Evolutionary conservation across 2,113 vertebrate species (phyloP).

Genomic region (Smithornis capensis): DNA sequence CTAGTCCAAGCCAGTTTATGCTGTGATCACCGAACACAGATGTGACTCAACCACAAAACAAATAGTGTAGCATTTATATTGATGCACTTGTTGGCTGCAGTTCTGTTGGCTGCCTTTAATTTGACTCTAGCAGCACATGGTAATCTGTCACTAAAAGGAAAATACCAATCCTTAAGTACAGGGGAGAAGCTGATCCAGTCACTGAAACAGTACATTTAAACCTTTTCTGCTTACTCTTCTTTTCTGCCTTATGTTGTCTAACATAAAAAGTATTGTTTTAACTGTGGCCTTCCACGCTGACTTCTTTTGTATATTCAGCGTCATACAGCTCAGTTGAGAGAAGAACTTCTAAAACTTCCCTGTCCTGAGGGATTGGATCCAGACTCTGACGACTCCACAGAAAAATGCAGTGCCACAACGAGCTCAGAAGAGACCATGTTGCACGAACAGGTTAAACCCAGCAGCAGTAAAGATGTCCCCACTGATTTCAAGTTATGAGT

Average conservation of each 20-base stretch:
- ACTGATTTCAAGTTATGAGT: constrained; percentile 91
- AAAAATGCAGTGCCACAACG: constrained; percentile 79
- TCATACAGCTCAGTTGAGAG: constrained; percentile 93
- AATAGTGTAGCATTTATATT: rapidly evolving
- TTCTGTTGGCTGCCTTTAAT: neutral
- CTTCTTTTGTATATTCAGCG: constrained; percentile 74
- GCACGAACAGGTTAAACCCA: constrained; percentile 86
- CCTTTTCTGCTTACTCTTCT: neutral
- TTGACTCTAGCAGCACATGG: neutral
- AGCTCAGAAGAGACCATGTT: constrained; percentile 78
- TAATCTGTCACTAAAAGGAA: neutral
- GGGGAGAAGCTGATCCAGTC: neutral
- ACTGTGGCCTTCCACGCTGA: neutral
- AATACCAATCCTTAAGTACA: neutral
- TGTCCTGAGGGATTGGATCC: constrained; percentile 94
- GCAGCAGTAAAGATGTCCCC: constrained; percentile 88
- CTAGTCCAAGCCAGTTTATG: neutral
- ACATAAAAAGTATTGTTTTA: neutral
- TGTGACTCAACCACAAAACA: neutral
- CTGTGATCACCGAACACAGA: neutral
- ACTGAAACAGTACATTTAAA: neutral
- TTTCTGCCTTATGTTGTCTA: neutral
- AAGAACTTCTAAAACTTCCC: constrained; percentile 94
- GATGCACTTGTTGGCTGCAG: neutral
- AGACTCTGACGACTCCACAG: constrained; percentile 82